Evolutionary conservation across 2,113 vertebrate genomes (phyloP).

Genomic region (Trinectes maculatus): DNA sequence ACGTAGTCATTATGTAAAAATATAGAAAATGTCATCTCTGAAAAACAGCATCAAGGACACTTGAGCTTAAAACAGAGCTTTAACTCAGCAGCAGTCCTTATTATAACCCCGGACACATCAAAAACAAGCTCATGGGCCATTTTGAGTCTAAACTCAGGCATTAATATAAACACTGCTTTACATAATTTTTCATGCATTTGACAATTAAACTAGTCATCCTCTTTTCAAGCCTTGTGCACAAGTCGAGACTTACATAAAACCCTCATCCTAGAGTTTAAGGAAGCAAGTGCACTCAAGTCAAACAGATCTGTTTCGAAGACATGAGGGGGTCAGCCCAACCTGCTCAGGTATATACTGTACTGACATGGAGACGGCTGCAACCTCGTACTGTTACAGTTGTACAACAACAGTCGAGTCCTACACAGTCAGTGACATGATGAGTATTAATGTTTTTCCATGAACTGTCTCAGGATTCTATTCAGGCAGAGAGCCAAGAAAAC

Average conservation of each 20-base stretch:
- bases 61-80: too few relatives aligned
- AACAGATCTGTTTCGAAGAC: conserved; percentile 45
- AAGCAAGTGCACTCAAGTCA: conserved; percentile 35
- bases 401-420: too few relatives aligned
- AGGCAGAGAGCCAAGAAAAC: background rate
- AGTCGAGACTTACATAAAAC: too few relatives aligned
- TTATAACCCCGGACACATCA: too few relatives aligned
- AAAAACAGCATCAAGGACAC: too few relatives aligned
- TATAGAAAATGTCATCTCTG: background rate
- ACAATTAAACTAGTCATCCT: conserved; percentile 8
- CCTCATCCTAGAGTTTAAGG: too few relatives aligned
- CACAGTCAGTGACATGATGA: background rate
- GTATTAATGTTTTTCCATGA: background rate
- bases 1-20: background rate
- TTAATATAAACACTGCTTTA: conserved; percentile 4
- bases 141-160: background rate
- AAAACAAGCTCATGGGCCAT: background rate
- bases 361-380: conserved; percentile 2
- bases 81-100: too few relatives aligned
- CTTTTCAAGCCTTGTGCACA: too few relatives aligned
- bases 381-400: background rate
- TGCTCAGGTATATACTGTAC: conserved; percentile 20
- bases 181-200: background rate
- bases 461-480: background rate
- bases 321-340: conserved; percentile 34